Conservation (phyloP, 2,888 invertebrate species). For the Litoditis marina region DNA sequence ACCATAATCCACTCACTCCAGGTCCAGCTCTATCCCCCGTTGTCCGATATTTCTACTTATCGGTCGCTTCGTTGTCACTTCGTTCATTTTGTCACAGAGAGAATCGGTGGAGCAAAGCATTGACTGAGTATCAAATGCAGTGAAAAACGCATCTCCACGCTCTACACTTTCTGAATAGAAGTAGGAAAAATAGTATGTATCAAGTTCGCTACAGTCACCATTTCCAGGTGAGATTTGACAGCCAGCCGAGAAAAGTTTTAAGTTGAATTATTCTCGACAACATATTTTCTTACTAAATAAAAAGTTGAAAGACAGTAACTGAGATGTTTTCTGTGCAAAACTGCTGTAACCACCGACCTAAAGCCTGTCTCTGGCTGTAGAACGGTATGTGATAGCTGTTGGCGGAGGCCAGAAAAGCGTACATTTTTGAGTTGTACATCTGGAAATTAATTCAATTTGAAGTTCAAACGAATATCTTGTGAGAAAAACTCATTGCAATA, state of each 20-base stretch:
- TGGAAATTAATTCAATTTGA: too few relatives aligned
- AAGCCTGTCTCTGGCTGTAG: constrained; percentile 23
- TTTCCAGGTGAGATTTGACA: too few relatives aligned
- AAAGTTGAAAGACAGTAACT: too few relatives aligned
- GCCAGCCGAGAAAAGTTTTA: too few relatives aligned
- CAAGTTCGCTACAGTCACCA: too few relatives aligned
- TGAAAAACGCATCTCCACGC: constrained; percentile 25
- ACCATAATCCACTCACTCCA: constrained; percentile 7
- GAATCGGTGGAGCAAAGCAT: constrained; percentile 5
- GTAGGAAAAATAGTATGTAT: too few relatives aligned
- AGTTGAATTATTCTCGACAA: too few relatives aligned
- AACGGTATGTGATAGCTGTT: constrained; percentile 38
- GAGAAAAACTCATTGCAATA: too few relatives aligned
- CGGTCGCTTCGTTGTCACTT: neutral
- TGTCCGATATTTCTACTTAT: constrained; percentile 1
- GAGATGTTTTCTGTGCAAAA: too few relatives aligned
- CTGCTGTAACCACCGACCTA: too few relatives aligned
- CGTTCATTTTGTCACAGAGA: neutral
- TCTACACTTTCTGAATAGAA: constrained; percentile 26
- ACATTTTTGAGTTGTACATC: constrained; percentile 41
- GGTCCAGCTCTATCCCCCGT: constrained; percentile 14
- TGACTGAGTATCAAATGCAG: constrained; percentile 27
- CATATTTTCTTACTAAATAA: too few relatives aligned
- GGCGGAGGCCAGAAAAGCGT: constrained; percentile 35
- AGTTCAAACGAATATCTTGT: too few relatives aligned